phyloP scores from a whole-genome alignment of 2,797 vertebrate species.

The Pangasius larnaudii region DNA sequence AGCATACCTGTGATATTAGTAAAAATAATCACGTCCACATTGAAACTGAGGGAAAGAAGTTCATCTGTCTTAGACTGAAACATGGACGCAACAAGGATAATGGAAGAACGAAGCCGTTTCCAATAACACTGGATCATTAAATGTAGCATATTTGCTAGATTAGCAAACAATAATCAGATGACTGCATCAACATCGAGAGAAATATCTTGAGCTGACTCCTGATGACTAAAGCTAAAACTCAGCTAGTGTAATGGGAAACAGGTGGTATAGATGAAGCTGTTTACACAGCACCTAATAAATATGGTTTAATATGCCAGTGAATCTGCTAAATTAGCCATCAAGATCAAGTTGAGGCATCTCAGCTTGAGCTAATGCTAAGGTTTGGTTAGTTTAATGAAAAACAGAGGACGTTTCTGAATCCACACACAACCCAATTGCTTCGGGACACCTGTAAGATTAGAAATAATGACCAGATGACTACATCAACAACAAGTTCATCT shows the following conservation, averaged over 20 bases:
- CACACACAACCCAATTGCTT: background rate
- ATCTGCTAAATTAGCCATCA: conserved; percentile 1
- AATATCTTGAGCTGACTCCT: background rate
- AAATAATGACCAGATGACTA: conserved; percentile 22
- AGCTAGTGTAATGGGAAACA: background rate
- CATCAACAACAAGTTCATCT: conserved; percentile 14
- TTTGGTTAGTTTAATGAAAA: conserved; percentile 3
- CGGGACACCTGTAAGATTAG: background rate
- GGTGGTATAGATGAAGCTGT: conserved; percentile 9
- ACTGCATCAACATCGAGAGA: background rate
- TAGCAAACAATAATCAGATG: background rate
- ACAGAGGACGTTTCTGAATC: conserved; percentile 1
- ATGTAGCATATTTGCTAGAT: background rate
- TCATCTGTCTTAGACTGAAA: background rate
- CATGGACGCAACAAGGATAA: background rate
- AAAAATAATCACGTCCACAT: background rate
- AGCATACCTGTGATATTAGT: background rate
- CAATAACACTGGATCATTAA: background rate
- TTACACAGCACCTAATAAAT: conserved; percentile 19
- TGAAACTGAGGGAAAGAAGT: background rate
- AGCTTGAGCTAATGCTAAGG: background rate
- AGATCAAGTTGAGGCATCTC: background rate
- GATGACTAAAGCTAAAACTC: background rate
- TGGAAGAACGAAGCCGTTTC: background rate
- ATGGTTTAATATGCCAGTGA: background rate